phyloP scores from a whole-genome alignment of 2,113 vertebrate genomes.

The Thomomys bottae region DNA sequence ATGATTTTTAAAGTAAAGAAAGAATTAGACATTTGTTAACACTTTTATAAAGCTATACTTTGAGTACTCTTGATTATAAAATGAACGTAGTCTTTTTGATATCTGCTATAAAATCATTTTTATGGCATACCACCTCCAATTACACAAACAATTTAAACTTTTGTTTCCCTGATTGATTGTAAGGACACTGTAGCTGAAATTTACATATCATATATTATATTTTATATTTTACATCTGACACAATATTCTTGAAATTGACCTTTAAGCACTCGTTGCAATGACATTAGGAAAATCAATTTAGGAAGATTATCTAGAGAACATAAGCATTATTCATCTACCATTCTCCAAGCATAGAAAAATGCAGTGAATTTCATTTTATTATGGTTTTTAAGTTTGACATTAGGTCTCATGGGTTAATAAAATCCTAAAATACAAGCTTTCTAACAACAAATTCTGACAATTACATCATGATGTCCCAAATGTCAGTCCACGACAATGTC shows the following conservation, averaged over 20 bases:
- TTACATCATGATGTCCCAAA: neutral
- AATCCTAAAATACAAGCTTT: conserved; percentile 18
- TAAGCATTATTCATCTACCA: neutral
- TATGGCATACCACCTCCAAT: neutral
- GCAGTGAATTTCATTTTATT: neutral
- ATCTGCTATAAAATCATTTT: neutral
- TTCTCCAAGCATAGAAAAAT: neutral
- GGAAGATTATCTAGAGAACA: neutral
- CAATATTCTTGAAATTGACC: neutral
- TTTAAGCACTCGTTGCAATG: neutral
- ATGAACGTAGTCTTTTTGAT: neutral
- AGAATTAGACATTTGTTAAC: neutral
- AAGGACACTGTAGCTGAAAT: neutral
- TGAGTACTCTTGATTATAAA: neutral
- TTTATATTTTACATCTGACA: neutral
- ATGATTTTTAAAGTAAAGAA: neutral
- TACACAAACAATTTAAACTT: neutral
- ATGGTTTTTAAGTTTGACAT: neutral
- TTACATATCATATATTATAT: neutral
- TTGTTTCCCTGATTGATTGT: neutral
- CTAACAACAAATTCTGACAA: neutral
- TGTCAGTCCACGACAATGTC: neutral
- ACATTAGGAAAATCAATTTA: neutral
- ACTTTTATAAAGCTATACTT: neutral
- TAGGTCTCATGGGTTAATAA: neutral